Base-by-base conservation (phyloP, 2,888 invertebrate species). In the Amblyjoppa proteus region DNA sequence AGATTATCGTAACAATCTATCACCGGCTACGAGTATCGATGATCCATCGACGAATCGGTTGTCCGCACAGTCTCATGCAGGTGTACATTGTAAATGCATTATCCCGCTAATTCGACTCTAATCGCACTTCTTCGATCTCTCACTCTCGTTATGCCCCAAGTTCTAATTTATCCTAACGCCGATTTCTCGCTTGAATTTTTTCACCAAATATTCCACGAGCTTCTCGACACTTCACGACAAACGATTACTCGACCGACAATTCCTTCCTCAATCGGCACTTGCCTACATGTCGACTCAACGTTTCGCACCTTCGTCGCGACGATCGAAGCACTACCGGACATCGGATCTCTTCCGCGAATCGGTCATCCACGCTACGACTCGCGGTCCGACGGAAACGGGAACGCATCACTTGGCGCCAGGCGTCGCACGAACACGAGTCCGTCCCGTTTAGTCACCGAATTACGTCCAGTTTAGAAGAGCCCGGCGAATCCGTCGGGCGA, bases 11-110 rank as follows among this genome's bases (percentile, higher is more conserved):
- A 88, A 89, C 69, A 81, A 78, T 73, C 83, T 84, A 84, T 53
- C 53, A 85, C 86, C 88, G 85, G 87, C 84, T 84, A 81, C 70
- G 87, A 85, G 88, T 86, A 75, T 86, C 89, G 81, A 87, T 88
- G 82, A 84, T 79, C 28, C 85, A 86, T 85, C 81, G 78, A 25
- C 41, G 61, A 49, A 20, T 53, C 56, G 41, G 41, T 25, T 58
- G 9, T 73, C 5, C 56, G 20, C 34, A 41, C 25, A 25, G 2
- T 34, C 31, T n/a, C 53, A 20, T 31, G 20, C 71, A 9, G 11
- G 34, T 56, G 25, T 20, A 56, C 53, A 20, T n/a, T 53, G 7
- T 6, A 53, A 53, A 53, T 53, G 20, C 53, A 53, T 56, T 25
- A 3, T 25, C 56, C 25, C 56, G 56, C 56, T 56, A 56, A 56